These are phyloP conservation scores for Pogonocichla stellata DNA, from an alignment of 2,113 vertebrate species.

Conservation along the genomic window DNA sequence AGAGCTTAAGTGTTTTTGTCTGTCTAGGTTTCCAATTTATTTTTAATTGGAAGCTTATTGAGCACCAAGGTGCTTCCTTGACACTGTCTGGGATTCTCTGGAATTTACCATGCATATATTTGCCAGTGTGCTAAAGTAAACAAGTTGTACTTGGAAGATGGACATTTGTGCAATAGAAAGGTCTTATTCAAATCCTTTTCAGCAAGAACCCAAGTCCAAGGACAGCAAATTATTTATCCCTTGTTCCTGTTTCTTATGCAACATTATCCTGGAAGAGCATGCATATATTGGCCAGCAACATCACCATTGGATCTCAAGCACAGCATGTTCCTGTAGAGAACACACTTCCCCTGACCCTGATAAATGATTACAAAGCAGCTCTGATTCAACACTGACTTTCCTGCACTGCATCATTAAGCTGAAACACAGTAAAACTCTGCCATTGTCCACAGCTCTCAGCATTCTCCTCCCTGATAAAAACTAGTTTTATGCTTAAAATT, in stretches of 20 bases:
- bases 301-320: not conserved
- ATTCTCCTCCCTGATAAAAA: not conserved
- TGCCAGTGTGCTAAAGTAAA: not conserved
- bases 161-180: not conserved
- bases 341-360: slow-evolving; percentile 7
- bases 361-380: not conserved
- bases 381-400: not conserved
- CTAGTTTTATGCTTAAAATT: not conserved
- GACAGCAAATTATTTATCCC: not conserved
- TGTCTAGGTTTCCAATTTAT: not conserved
- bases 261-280: not conserved
- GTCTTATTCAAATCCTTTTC: not conserved
- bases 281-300: not conserved
- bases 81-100: not conserved
- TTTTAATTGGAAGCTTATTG: not conserved
- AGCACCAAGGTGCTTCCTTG: not conserved
- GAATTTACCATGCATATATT: not conserved
- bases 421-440: not conserved
- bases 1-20: not conserved
- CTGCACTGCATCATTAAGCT: not conserved
- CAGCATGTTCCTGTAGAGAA: not conserved
- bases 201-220: not conserved
- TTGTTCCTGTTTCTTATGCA: not conserved
- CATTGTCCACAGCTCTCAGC: not conserved
- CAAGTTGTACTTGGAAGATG: not conserved